These are phyloP conservation scores for Orycteropus afer DNA, from an alignment of 2,113 vertebrate genomes.

Conservation along the genomic window DNA sequence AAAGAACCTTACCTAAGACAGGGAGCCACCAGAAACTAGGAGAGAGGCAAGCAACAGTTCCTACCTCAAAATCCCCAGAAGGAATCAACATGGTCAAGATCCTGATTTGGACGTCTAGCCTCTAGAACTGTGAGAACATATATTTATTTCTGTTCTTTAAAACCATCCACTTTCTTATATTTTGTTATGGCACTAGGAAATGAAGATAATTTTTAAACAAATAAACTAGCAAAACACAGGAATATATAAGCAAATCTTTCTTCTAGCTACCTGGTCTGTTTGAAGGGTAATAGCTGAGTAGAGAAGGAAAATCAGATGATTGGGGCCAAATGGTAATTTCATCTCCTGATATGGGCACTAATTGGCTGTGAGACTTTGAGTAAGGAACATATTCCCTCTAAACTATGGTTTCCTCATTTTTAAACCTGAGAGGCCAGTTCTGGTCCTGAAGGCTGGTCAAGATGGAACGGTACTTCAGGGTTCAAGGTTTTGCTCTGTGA, in stretches of 20 bases:
- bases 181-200: not conserved
- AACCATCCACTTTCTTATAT: not conserved
- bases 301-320: not conserved
- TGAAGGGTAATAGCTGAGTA: not conserved
- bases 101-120: not conserved
- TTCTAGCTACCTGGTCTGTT: not conserved
- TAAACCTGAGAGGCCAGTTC: not conserved
- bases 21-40: not conserved
- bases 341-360: not conserved
- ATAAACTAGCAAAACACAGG: slow-evolving; percentile 13
- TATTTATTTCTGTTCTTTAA: not conserved
- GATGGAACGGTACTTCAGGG: not conserved
- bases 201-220: not conserved
- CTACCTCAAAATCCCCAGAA: not conserved
- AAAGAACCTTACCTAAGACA: no score
- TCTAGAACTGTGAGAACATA: not conserved
- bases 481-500: not conserved
- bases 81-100: not conserved
- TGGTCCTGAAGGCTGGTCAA: not conserved
- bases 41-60: not conserved
- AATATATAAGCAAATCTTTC: not conserved
- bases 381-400: not conserved
- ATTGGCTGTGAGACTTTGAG: not conserved
- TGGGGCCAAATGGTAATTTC: not conserved
- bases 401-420: not conserved